Conservation (phyloP, 2,797 vertebrate species). For the Hyperoplus immaculatus region DNA sequence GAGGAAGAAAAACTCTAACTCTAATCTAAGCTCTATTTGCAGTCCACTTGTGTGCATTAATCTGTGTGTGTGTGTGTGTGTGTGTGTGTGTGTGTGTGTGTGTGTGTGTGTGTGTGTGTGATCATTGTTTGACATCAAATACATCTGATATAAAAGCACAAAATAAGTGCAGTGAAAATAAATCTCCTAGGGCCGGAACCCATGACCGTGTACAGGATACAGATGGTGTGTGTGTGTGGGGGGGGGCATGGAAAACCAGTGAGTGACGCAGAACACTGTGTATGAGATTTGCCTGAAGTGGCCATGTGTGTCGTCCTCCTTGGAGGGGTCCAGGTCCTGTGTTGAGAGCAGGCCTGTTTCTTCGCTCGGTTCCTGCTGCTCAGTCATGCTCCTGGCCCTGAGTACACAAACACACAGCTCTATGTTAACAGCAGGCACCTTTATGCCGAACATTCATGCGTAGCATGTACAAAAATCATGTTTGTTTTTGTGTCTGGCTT, state of each 20-base stretch:
- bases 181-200: conserved; percentile 64
- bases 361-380: conserved; percentile 80
- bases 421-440: conserved; percentile 54
- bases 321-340: conserved; percentile 80
- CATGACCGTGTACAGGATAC: conserved; percentile 73
- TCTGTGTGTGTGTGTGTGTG: not conserved
- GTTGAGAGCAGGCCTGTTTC: conserved; percentile 76
- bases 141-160: conserved; percentile 61
- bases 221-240: conserved; percentile 54
- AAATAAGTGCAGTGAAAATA: conserved; percentile 71
- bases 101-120: conserved; percentile 12
- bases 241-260: conserved; percentile 21
- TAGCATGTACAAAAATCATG: conserved; percentile 14
- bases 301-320: conserved; percentile 80
- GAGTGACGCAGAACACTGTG: conserved; percentile 28
- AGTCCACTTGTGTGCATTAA: not conserved
- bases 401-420: conserved; percentile 73
- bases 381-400: conserved; percentile 82
- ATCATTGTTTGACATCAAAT: conserved; percentile 77
- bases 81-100: conserved; percentile 9
- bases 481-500: conserved; percentile 64
- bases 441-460: conserved; percentile 29
- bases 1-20: not conserved
- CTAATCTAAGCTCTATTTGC: conserved; percentile 27
- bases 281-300: conserved; percentile 80